These are phyloP conservation scores for Drosophila bunnanda DNA, from an alignment of 2,888 invertebrate species.

Conservation along the genomic window DNA sequence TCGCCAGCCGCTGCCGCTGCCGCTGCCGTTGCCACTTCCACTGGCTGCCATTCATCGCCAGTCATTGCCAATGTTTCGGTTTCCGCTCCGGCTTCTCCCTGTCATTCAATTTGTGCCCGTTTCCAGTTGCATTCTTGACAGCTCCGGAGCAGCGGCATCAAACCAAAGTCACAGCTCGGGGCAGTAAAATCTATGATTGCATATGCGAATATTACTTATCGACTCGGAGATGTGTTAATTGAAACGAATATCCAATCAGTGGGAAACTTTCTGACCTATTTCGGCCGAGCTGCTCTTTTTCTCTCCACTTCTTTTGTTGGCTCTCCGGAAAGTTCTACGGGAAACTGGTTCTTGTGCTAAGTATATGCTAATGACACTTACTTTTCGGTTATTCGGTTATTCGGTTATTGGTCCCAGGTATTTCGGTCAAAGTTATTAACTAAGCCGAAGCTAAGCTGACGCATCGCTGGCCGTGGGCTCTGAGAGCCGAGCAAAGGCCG, in stretches of 20 bases:
- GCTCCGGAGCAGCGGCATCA: constrained; percentile 30
- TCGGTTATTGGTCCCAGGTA: constrained; percentile 46
- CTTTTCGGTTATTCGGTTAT: constrained; percentile 49
- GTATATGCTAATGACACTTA: constrained; percentile 72
- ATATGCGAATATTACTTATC: constrained; percentile 34
- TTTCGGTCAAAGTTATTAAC: constrained; percentile 77
- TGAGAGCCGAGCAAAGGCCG: constrained; percentile 6
- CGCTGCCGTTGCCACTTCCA: background rate
- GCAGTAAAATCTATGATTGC: constrained; percentile 25
- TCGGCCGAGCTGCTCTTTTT: constrained; percentile 19
- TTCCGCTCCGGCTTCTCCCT: constrained; percentile 14
- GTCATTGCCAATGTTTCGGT: constrained; percentile 11
- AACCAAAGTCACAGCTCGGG: background rate
- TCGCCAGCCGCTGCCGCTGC: constrained; percentile 46
- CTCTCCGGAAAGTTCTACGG: constrained; percentile 14
- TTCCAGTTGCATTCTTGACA: constrained; percentile 59
- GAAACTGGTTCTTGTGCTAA: constrained; percentile 68
- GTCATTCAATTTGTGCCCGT: constrained; percentile 53
- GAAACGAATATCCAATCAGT: constrained; percentile 52
- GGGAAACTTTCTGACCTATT: constrained; percentile 64
- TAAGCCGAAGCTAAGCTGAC: constrained; percentile 40
- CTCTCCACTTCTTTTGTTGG: constrained; percentile 47
- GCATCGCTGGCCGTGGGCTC: constrained; percentile 34
- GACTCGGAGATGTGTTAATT: constrained; percentile 59
- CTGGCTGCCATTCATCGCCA: constrained; percentile 19